Conservation (phyloP, 2,113 vertebrate species). For the Perca schrenkii region DNA sequence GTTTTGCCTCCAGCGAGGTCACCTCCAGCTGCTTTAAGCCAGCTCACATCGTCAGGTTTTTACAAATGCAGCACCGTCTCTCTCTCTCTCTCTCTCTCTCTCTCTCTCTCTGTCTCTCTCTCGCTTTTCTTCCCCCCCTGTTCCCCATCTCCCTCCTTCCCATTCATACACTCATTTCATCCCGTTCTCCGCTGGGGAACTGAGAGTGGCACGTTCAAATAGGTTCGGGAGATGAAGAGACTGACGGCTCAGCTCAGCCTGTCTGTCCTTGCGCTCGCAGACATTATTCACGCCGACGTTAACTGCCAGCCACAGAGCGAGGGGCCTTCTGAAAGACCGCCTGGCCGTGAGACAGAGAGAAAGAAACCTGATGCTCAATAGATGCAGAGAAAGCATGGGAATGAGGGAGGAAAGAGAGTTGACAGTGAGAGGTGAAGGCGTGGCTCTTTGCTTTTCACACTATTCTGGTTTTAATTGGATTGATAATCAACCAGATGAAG, state of each 20-base stretch:
- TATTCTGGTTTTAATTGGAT: constrained; percentile 7
- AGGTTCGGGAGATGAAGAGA: constrained; percentile 59
- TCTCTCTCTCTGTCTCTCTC: too few relatives aligned
- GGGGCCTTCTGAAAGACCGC: constrained; percentile 47
- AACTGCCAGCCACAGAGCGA: constrained; percentile 27
- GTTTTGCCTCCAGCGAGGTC: constrained; percentile 66
- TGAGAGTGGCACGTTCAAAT: constrained; percentile 45
- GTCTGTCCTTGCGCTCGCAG: constrained; percentile 31
- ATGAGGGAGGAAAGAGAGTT: constrained; percentile 2
- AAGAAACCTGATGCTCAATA: constrained; percentile 50
- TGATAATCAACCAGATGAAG: constrained; percentile 6
- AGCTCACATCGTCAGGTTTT: constrained; percentile 42
- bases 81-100: background rate
- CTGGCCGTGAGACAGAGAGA: constrained; percentile 24
- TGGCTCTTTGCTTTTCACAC: constrained; percentile 18
- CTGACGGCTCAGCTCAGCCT: constrained; percentile 12
- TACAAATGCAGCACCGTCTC: constrained; percentile 44
- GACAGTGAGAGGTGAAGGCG: constrained; percentile 5
- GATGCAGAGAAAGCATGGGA: constrained; percentile 19
- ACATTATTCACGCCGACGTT: constrained; percentile 63
- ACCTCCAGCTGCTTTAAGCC: constrained; percentile 58
- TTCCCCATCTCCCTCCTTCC: constrained; percentile 18
- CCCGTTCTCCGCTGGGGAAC: constrained; percentile 37
- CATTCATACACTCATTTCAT: constrained; percentile 53
- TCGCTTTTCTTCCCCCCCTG: background rate